Evolutionary conservation across 37 sponge, comb jelly and placozoan species (phyloP).

Genomic region (Beroe ovata): DNA sequence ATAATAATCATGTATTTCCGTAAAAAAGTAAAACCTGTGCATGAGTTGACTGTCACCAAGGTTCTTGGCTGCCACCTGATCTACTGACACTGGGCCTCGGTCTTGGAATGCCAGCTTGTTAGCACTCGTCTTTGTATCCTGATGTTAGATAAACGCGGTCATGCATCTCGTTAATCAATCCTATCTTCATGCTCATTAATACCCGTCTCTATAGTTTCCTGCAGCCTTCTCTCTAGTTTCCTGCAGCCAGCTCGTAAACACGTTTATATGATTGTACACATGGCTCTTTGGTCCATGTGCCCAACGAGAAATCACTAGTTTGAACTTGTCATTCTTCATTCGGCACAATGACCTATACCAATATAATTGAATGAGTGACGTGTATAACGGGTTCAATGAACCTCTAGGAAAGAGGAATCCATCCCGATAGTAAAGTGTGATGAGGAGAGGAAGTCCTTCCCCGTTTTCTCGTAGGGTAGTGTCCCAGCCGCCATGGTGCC

Average conservation of each 20-base stretch:
- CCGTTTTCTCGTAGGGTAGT: constrained; percentile 14
- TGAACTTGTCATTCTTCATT: no score
- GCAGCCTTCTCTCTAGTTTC: no score
- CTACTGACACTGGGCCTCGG: neutral
- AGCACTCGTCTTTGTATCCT: constrained; percentile 17
- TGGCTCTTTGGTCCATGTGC: no score
- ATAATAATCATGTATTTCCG: neutral
- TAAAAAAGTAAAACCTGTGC: constrained; percentile 24
- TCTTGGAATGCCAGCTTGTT: neutral
- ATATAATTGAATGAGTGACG: no score
- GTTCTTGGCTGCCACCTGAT: neutral
- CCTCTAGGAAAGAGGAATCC: constrained; percentile 25
- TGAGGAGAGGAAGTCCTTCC: constrained; percentile 31
- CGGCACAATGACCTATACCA: no score
- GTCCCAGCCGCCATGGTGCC: neutral
- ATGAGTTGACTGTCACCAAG: constrained; percentile 35
- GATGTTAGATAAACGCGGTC: no score
- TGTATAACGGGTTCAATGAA: neutral
- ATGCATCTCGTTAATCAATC: no score
- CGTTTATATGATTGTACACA: no score
- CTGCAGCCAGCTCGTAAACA: no score
- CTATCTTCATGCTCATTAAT: no score
- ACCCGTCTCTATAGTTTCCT: no score
- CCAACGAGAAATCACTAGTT: no score
- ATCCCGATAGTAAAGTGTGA: constrained; percentile 30